These are phyloP conservation scores for Takifugu flavidus DNA, from an alignment of 2,113 vertebrate genomes.

Conservation along the genomic window DNA sequence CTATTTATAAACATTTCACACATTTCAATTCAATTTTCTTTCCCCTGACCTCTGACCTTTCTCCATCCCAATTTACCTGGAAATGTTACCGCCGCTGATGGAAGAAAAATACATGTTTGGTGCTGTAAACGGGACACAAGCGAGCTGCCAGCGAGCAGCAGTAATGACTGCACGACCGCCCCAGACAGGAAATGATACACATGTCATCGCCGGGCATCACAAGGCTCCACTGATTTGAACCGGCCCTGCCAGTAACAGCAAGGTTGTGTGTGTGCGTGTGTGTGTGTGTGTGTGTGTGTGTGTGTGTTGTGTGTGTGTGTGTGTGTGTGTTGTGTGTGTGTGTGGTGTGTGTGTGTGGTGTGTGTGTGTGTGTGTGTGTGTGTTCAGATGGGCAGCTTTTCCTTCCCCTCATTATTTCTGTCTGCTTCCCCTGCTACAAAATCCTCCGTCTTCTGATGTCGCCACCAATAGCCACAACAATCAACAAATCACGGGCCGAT, in stretches of 20 bases:
- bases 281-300: slow-evolving; percentile 47
- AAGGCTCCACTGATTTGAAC: slow-evolving; percentile 57
- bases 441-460: slow-evolving; percentile 56
- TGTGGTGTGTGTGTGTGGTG: slow-evolving; percentile 46
- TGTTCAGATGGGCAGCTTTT: slow-evolving; percentile 52
- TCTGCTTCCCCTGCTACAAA: slow-evolving; percentile 53
- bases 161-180: slow-evolving; percentile 61
- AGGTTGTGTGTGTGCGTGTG: slow-evolving; percentile 45
- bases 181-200: slow-evolving; percentile 71
- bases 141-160: slow-evolving; percentile 53
- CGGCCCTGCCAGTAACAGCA: slow-evolving; percentile 66
- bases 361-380: slow-evolving; percentile 47
- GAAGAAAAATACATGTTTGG: slow-evolving; percentile 70
- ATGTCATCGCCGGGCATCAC: slow-evolving; percentile 66
- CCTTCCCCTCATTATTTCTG: slow-evolving; percentile 69
- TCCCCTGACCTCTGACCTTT: slow-evolving; percentile 34
- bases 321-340: slow-evolving; percentile 50
- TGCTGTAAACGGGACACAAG: slow-evolving; percentile 64
- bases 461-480: slow-evolving; percentile 63
- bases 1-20: slow-evolving; percentile 67
- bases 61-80: slow-evolving; percentile 60
- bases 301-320: slow-evolving; percentile 51
- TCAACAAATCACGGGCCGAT: slow-evolving; percentile 61
- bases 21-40: slow-evolving; percentile 51
- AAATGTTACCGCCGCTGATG: slow-evolving; percentile 65